A percentile compares a stretch with the other conserved stretches of the same genome.
These are phyloP conservation scores for Ctena decussata DNA, from an alignment of 2,888 invertebrate species.

Conservation along the genomic window DNA sequence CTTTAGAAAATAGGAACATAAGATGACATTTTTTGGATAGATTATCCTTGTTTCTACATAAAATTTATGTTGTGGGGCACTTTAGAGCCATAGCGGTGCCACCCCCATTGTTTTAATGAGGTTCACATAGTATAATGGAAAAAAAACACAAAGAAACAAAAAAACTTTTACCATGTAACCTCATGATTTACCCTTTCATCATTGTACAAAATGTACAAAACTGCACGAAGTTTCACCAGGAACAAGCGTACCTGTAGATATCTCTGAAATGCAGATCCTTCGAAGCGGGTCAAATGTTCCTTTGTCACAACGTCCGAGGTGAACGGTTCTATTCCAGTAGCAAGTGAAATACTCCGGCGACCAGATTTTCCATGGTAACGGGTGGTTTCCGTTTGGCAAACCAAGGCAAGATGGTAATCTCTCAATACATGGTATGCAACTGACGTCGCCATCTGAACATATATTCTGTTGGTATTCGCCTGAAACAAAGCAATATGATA, in stretches of 20 bases:
- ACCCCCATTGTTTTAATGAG: no score
- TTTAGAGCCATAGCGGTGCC: no score
- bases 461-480: slow-evolving; percentile 67
- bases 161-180: no score
- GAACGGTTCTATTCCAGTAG: slow-evolving; percentile 58
- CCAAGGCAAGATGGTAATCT: slow-evolving; percentile 66
- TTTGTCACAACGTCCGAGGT: slow-evolving; percentile 44
- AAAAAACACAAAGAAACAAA: no score
- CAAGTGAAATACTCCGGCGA: slow-evolving; percentile 62
- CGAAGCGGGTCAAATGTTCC: slow-evolving; percentile 58
- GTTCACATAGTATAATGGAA: no score
- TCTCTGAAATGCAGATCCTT: slow-evolving; percentile 38
- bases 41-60: no score
- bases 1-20: no score
- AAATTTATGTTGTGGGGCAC: no score
- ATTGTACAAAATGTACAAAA: no score
- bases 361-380: slow-evolving; percentile 50
- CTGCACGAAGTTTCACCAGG: no score
- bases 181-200: no score
- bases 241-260: slow-evolving; percentile 21
- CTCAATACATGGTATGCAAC: slow-evolving; percentile 61
- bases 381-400: slow-evolving; percentile 62
- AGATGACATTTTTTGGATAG: no score
- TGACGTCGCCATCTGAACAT: slow-evolving; percentile 21
- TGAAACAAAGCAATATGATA: slow-evolving; percentile 9